These are phyloP conservation scores for Drosophila eugracilis DNA, from an alignment of 1,140 invertebrate species.

Conservation along the genomic window DNA sequence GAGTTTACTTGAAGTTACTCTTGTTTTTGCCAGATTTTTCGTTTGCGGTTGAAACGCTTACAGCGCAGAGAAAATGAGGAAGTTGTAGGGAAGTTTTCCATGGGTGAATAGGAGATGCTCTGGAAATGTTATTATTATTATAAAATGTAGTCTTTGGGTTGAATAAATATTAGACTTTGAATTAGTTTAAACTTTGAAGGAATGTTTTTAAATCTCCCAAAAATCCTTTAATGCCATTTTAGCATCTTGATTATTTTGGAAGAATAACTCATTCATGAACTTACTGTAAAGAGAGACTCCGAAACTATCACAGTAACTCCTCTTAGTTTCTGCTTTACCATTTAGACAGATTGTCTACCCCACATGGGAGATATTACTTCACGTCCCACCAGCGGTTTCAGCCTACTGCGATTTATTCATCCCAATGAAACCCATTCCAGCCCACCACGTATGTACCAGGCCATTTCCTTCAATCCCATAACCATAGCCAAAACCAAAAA, in stretches of 20 bases:
- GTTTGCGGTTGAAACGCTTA: conserved; percentile 69
- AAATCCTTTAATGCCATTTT: no score
- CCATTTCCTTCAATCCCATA: conserved; percentile 11
- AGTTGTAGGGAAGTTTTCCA: neutral
- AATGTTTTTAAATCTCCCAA: no score
- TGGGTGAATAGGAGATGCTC: neutral
- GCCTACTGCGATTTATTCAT: conserved; percentile 21
- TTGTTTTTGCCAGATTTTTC: conserved; percentile 45
- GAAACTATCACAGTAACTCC: no score
- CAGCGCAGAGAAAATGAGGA: conserved; percentile 19
- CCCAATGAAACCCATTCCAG: neutral
- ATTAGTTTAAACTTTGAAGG: no score
- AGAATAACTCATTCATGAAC: no score
- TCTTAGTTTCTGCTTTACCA: neutral
- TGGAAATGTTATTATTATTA: no score
- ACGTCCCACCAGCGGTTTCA: conserved; percentile 3
- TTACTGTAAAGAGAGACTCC: no score
- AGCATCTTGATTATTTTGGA: no score
- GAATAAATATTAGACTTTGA: no score
- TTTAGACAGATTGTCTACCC: neutral
- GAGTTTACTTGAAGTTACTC: conserved; percentile 24
- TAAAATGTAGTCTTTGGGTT: no score
- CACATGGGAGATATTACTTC: neutral
- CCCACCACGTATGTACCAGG: neutral
- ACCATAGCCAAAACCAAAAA: conserved; percentile 20